phyloP scores from a whole-genome alignment of 2,113 vertebrate species.

The Tragelaphus strepsiceros region DNA sequence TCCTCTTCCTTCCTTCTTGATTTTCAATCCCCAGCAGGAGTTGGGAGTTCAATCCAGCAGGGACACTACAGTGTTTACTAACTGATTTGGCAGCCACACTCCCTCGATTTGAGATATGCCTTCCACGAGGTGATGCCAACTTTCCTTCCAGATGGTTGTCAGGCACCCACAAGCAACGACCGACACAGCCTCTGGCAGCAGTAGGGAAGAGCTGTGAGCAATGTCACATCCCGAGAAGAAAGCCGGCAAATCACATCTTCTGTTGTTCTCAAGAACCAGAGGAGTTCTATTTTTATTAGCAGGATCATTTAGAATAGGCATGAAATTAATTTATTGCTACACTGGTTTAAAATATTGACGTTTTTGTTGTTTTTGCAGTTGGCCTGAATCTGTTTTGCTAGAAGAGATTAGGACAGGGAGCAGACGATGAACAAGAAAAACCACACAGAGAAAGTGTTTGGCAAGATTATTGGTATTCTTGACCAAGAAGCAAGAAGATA shows the following conservation, averaged over 20 bases:
- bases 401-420: background rate
- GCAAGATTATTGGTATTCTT: background rate
- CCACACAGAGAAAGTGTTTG: background rate
- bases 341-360: conserved; percentile 52
- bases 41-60: conserved; percentile 25
- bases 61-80: conserved; percentile 56
- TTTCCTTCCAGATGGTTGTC: conserved; percentile 50
- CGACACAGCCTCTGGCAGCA: conserved; percentile 18
- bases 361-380: conserved; percentile 35
- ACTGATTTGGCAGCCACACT: conserved; percentile 44
- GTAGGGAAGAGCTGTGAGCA: background rate
- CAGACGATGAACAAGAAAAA: background rate
- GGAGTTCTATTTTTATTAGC: conserved; percentile 54
- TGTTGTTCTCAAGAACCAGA: background rate
- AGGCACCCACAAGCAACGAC: conserved; percentile 15
- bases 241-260: conserved; percentile 16
- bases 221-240: background rate
- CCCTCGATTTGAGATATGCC: conserved; percentile 33
- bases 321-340: conserved; percentile 65
- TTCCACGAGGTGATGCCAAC: conserved; percentile 47
- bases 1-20: background rate
- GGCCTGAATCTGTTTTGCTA: background rate
- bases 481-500: background rate
- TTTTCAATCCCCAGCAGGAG: conserved; percentile 23
- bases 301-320: conserved; percentile 39